Conservation (phyloP, 2,113 vertebrate species). For the Pelecanoides urinatrix region DNA sequence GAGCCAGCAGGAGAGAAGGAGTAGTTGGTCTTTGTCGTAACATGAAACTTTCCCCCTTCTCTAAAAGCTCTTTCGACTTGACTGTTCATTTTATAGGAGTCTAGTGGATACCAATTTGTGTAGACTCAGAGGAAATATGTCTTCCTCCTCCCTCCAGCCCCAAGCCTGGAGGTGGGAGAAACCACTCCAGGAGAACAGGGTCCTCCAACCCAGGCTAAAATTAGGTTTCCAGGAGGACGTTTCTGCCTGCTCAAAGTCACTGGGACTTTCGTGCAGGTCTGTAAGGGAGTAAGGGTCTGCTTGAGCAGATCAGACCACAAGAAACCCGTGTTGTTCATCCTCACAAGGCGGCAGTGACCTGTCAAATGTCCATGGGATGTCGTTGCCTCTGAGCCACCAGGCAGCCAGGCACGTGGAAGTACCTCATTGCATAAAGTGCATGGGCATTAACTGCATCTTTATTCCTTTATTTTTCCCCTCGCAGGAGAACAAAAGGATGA, state of each 20-base stretch:
- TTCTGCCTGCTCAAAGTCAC: not conserved
- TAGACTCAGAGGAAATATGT: not conserved
- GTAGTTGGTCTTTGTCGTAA: not conserved
- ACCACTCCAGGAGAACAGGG: not conserved
- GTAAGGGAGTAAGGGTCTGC: not conserved
- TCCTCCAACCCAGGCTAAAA: not conserved
- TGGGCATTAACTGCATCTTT: not conserved
- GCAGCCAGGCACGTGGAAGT: not conserved
- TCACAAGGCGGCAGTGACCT: not conserved
- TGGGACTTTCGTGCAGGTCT: not conserved
- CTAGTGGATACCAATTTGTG: not conserved
- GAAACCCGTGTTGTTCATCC: not conserved
- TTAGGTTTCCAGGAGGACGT: not conserved
- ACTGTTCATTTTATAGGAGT: not conserved
- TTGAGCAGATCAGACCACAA: not conserved
- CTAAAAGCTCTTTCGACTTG: not conserved
- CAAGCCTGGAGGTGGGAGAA: not conserved
- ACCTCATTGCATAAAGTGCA: not conserved
- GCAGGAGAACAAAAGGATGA: conserved; percentile 96
- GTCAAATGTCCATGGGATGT: not conserved
- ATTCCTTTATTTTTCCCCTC: not conserved
- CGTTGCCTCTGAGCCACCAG: not conserved
- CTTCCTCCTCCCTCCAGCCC: not conserved
- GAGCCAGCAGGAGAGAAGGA: not conserved
- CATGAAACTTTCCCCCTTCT: not conserved